phyloP scores from a whole-genome alignment of 2,113 vertebrate genomes.

The Daboia siamensis region DNA sequence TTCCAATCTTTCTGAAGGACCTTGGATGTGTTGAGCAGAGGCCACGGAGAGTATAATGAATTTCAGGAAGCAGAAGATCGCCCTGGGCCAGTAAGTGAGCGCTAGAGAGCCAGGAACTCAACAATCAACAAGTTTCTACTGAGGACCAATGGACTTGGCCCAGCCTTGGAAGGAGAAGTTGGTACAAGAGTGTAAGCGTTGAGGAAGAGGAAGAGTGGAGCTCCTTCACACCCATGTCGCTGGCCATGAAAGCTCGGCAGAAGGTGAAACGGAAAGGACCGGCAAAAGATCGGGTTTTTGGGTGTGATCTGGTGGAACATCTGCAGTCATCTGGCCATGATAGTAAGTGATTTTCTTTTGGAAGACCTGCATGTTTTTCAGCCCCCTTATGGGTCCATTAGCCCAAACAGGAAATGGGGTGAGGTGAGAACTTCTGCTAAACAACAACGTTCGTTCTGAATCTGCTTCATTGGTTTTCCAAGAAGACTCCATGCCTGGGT shows the following conservation, averaged over 20 bases:
- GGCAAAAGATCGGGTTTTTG: constrained; percentile 86
- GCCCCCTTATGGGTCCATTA: no score
- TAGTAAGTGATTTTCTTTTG: constrained; percentile 65
- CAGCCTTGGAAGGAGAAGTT: background rate
- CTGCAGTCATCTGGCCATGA: constrained; percentile 78
- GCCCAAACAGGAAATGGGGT: background rate
- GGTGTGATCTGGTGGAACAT: constrained; percentile 86
- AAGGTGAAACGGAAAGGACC: constrained; percentile 77
- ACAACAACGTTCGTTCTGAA: no score
- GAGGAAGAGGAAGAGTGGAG: background rate
- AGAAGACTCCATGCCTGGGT: background rate
- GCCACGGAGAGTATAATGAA: background rate
- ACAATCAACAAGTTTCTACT: background rate
- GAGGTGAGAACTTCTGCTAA: background rate
- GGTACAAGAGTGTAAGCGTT: background rate
- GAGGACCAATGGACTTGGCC: background rate
- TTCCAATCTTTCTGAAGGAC: background rate
- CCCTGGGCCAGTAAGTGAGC: background rate
- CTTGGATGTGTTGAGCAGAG: background rate
- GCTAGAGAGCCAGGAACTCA: background rate
- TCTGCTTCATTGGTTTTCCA: background rate
- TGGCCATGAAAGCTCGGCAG: constrained; percentile 80
- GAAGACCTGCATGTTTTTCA: accelerated
- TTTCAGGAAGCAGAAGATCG: constrained; percentile 1
- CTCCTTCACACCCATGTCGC: constrained; percentile 41